phyloP scores from a whole-genome alignment of 2,888 invertebrate species.

The Taenaris catops region DNA sequence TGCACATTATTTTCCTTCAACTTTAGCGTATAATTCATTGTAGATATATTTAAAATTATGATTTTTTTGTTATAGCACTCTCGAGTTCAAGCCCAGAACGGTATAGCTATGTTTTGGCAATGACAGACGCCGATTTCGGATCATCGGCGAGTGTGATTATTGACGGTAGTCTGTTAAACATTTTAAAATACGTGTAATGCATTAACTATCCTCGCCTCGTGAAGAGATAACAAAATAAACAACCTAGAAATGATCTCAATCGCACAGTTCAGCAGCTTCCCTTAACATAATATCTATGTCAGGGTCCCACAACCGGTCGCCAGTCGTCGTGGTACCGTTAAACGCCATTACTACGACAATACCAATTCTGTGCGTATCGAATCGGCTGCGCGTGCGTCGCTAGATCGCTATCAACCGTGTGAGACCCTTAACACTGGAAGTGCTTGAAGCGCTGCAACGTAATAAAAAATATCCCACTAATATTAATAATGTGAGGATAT shows the following conservation, averaged over 20 bases:
- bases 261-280: constrained; percentile 30
- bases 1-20: too few relatives aligned
- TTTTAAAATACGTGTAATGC: too few relatives aligned
- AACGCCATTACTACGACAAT: constrained; percentile 42
- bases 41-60: too few relatives aligned
- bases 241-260: constrained; percentile 10
- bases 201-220: constrained; percentile 6
- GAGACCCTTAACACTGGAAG: constrained; percentile 18
- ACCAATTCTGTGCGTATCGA: constrained; percentile 44
- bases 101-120: too few relatives aligned
- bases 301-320: constrained; percentile 26
- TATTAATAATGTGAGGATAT: too few relatives aligned
- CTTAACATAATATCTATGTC: constrained; percentile 28
- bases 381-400: constrained; percentile 40
- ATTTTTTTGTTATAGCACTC: too few relatives aligned
- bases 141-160: too few relatives aligned
- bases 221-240: constrained; percentile 6
- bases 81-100: too few relatives aligned
- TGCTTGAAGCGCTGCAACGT: constrained; percentile 8
- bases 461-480: too few relatives aligned
- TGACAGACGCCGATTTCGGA: too few relatives aligned
- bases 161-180: too few relatives aligned
- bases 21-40: too few relatives aligned
- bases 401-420: constrained; percentile 33
- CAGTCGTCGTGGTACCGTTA: constrained; percentile 35